These are phyloP conservation scores for Serinus canaria DNA, from an alignment of 2,113 vertebrate species.

Conservation along the genomic window DNA sequence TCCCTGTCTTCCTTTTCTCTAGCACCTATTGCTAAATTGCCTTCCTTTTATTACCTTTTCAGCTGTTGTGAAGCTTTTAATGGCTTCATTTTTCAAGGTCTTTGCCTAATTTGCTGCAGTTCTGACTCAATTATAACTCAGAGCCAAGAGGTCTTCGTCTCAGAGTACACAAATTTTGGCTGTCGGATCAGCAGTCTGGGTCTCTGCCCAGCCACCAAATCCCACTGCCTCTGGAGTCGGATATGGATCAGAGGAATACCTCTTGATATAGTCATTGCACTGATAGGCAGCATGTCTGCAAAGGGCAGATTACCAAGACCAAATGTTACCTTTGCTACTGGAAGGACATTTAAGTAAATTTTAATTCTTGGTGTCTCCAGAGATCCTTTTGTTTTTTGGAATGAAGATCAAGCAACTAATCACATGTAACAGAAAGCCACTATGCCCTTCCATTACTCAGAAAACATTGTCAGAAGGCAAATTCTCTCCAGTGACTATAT, in stretches of 20 bases:
- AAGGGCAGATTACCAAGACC: not conserved
- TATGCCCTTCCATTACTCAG: not conserved
- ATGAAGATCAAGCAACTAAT: not conserved
- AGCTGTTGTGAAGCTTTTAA: constrained; percentile 9
- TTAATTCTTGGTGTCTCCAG: not conserved
- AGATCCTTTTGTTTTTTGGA: not conserved
- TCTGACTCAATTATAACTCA: not conserved
- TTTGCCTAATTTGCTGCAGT: constrained; percentile 32
- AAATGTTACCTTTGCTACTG: not conserved
- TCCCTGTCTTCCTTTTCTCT: not conserved
- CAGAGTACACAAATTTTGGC: not conserved
- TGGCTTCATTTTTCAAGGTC: constrained; percentile 28
- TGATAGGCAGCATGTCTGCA: not conserved
- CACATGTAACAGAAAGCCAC: not conserved
- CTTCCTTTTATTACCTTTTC: constrained; percentile 32
- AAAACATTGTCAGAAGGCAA: not conserved
- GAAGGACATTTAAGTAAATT: not conserved
- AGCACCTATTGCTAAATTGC: constrained; percentile 28
- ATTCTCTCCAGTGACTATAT: not conserved
- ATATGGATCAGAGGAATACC: not conserved
- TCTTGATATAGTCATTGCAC: not conserved
- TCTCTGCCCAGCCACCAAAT: not conserved
- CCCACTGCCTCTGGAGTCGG: not conserved
- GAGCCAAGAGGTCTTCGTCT: not conserved
- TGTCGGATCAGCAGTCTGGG: not conserved